phyloP scores from a whole-genome alignment of 2,888 invertebrate species.

The Xanthostigma xanthostigma region DNA sequence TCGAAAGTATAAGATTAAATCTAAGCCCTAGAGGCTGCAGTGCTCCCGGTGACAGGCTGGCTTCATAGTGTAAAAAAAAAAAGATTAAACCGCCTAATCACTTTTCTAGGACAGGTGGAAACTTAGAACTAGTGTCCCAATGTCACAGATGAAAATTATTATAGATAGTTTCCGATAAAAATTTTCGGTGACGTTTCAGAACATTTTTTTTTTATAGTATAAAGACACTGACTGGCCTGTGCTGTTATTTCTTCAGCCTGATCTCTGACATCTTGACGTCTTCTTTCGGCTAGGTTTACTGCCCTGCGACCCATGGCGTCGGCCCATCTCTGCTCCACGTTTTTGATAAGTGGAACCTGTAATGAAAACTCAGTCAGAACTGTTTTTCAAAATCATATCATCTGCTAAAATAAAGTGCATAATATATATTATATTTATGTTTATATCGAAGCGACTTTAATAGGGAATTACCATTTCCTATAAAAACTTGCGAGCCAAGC shows the following conservation, averaged over 20 bases:
- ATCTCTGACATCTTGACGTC: slow-evolving; percentile 85
- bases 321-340: slow-evolving; percentile 65
- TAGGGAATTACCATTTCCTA: neutral
- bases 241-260: slow-evolving; percentile 84
- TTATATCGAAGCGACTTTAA: slow-evolving; percentile 4
- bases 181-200: too few species aligned
- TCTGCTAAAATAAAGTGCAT: slow-evolving; percentile 1
- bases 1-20: too few species aligned
- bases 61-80: too few species aligned
- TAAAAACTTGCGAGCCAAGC: too few species aligned
- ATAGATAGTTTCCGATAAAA: too few species aligned
- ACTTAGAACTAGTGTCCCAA: too few species aligned
- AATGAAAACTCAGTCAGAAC: slow-evolving; percentile 19
- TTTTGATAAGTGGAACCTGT: slow-evolving; percentile 54
- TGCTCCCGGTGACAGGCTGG: too few species aligned
- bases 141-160: too few species aligned
- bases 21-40: too few species aligned
- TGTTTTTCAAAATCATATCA: neutral
- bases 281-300: slow-evolving; percentile 60
- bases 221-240: slow-evolving; percentile 36
- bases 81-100: too few species aligned
- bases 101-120: too few species aligned
- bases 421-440: neutral
- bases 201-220: slow-evolving; percentile 3
- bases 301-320: slow-evolving; percentile 56